These are phyloP conservation scores for Pangasius larnaudii DNA, from an alignment of 2,797 vertebrate species.

Conservation along the genomic window DNA sequence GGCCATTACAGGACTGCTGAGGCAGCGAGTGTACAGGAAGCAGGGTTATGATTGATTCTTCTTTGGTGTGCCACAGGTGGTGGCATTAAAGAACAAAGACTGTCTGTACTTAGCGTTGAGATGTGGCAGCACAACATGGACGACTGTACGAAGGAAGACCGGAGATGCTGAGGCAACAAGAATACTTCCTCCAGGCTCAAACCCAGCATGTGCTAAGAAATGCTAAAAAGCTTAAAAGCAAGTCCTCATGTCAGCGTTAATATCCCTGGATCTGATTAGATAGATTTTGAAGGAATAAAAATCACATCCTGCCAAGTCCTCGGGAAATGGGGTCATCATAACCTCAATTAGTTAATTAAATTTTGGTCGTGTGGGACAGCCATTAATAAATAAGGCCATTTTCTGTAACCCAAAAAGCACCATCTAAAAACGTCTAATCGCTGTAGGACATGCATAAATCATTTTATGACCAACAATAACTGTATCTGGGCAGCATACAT, in stretches of 20 bases:
- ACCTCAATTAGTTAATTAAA: conserved; percentile 49
- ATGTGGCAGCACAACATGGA: conserved; percentile 7
- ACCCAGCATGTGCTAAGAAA: background rate
- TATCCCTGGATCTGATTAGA: conserved; percentile 38
- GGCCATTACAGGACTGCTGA: conserved; percentile 62
- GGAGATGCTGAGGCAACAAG: conserved; percentile 36
- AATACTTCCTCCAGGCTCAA: conserved; percentile 24
- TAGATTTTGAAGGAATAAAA: conserved; percentile 29
- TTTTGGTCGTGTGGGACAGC: conserved; percentile 33
- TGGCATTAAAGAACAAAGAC: conserved; percentile 57
- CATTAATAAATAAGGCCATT: conserved; percentile 50
- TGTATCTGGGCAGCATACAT: conserved; percentile 6
- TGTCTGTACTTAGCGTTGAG: conserved; percentile 26
- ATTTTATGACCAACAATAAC: conserved; percentile 37
- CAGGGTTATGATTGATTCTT: conserved; percentile 49
- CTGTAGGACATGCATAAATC: conserved; percentile 40
- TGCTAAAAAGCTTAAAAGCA: background rate
- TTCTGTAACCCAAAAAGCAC: conserved; percentile 17
- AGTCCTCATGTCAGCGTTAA: conserved; percentile 3
- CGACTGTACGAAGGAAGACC: background rate
- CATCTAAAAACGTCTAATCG: conserved; percentile 41
- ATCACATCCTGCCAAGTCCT: conserved; percentile 12
- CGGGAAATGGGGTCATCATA: conserved; percentile 32
- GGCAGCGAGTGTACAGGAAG: conserved; percentile 56
- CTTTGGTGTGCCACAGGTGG: conserved; percentile 39